Conservation (phyloP, 2,888 invertebrate genomes). For the Aphidius colemani region DNA sequence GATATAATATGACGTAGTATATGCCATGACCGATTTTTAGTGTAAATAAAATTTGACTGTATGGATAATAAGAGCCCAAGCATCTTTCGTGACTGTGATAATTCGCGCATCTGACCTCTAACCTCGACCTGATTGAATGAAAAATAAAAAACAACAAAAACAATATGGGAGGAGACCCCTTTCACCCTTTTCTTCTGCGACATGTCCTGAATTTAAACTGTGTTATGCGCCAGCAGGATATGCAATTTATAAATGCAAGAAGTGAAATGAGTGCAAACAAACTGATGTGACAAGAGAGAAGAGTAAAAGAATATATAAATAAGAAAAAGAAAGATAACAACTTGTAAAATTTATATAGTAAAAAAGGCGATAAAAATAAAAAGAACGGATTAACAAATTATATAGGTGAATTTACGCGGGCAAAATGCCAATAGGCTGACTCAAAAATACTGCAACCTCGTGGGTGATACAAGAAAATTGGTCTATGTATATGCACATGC, state of each 20-base stretch:
- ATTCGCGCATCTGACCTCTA: conserved; percentile 22
- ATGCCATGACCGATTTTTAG: no score
- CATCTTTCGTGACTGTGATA: conserved; percentile 1
- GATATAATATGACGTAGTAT: no score
- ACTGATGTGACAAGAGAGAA: no score
- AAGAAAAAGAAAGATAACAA: no score
- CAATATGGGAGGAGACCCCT: neutral
- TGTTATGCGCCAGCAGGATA: conserved; percentile 5
- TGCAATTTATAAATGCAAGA: neutral
- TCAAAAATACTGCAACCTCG: conserved; percentile 21
- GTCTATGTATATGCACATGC: neutral
- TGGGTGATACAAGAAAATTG: conserved; percentile 19
- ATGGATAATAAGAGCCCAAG: neutral
- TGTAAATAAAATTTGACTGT: no score
- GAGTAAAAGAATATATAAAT: no score
- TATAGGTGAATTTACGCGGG: conserved; percentile 8
- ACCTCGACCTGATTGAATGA: conserved; percentile 22
- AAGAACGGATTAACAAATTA: no score
- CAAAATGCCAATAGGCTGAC: conserved; percentile 22
- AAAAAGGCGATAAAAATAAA: no score
- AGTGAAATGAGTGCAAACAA: neutral
- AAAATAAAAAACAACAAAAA: no score
- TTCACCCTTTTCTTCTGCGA: conserved; percentile 11
- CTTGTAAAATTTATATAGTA: no score
- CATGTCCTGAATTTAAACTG: conserved; percentile 23